A percentile compares a stretch with the other conserved stretches of the same genome.
Conservation (phyloP, 2,888 invertebrate species). For the Euzetes globulus region DNA sequence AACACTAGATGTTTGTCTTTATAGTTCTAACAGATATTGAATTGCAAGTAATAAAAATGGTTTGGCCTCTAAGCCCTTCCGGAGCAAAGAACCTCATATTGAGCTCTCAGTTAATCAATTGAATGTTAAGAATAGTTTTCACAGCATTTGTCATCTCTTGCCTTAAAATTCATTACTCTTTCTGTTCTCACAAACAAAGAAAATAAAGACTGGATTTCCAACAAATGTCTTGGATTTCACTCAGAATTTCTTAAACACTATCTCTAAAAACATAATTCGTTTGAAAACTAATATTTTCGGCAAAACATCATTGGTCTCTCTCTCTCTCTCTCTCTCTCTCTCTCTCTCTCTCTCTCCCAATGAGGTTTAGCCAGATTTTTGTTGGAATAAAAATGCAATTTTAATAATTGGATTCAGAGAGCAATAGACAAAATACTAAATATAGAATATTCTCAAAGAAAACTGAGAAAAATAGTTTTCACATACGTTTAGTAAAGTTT, state of each 20-base stretch:
- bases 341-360: too few relatives aligned
- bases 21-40: conserved; percentile 10
- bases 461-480: not conserved
- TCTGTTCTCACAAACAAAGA: not conserved
- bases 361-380: too few relatives aligned
- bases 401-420: not conserved
- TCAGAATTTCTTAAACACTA: too few relatives aligned
- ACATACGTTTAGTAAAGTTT: not conserved
- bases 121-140: not conserved
- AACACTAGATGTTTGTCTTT: conserved; percentile 16
- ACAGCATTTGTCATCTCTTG: conserved; percentile 1
- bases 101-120: not conserved
- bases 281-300: too few relatives aligned
- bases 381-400: not conserved
- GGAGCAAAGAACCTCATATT: conserved; percentile 1
- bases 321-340: too few relatives aligned
- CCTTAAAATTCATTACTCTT: not conserved
- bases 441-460: not conserved
- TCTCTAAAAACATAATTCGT: too few relatives aligned
- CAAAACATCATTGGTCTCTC: too few relatives aligned
- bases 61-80: conserved; percentile 13
- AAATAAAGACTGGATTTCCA: not conserved
- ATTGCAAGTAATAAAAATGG: conserved; percentile 25
- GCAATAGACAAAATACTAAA: not conserved
- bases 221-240: too few relatives aligned